phyloP scores from a whole-genome alignment of 2,113 vertebrate species.

The Kryptolebias marmoratus region DNA sequence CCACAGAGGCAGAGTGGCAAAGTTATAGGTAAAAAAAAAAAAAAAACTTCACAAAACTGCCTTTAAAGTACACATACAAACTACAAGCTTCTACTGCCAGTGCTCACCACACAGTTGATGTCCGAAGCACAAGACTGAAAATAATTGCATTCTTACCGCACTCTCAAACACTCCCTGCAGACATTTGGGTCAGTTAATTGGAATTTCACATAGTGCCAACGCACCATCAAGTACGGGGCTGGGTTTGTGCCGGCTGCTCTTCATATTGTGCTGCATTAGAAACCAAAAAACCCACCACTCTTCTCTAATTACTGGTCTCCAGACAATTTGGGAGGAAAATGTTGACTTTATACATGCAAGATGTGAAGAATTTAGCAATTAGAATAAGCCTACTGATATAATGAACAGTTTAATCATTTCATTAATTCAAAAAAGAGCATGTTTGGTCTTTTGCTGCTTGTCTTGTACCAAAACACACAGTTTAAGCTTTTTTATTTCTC shows the following conservation, averaged over 20 bases:
- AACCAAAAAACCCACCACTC: conserved; percentile 65
- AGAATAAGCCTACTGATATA: conserved; percentile 23
- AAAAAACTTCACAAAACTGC: conserved; percentile 25
- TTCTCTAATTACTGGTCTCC: conserved; percentile 66
- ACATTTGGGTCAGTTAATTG: conserved; percentile 72
- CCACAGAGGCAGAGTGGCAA: conserved; percentile 18
- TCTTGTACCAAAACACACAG: too few species aligned
- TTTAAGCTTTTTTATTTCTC: too few species aligned
- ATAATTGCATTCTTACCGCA: conserved; percentile 60
- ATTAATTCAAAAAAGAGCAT: conserved; percentile 6
- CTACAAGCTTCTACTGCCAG: conserved; percentile 12
- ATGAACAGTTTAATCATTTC: conserved; percentile 10
- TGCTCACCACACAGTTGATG: conserved; percentile 12
- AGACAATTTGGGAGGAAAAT: conserved; percentile 45
- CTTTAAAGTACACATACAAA: neutral
- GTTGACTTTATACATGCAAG: conserved; percentile 25
- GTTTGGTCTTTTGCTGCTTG: too few species aligned
- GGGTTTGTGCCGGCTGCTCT: conserved; percentile 58
- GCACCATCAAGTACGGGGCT: conserved; percentile 59
- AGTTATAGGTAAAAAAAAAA: conserved; percentile 25
- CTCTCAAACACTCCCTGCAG: conserved; percentile 58
- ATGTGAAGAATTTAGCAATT: conserved; percentile 41
- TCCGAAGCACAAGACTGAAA: conserved; percentile 47
- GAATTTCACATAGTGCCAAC: conserved; percentile 64
- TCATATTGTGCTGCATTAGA: conserved; percentile 56